Percentiles rank a stretch among this genome's conserved stretches.
These are phyloP conservation scores for Spinus olivaceus DNA, from an alignment of 2,797 vertebrate species.

Conservation along the genomic window DNA sequence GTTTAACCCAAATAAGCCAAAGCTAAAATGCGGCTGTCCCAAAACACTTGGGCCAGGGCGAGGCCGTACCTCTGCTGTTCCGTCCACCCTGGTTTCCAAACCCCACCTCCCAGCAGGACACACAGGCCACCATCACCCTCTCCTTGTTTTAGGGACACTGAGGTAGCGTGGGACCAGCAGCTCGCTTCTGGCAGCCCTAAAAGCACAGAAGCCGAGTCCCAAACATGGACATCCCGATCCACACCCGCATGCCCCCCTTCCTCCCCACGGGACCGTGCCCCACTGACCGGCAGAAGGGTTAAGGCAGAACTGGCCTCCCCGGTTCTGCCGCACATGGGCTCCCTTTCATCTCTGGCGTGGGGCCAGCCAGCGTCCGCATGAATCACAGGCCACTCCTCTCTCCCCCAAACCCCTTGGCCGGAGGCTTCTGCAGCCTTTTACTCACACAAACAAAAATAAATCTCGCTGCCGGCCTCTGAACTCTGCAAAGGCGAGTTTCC, in stretches of 20 bases:
- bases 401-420: conserved; percentile 62
- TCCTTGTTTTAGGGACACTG: not conserved
- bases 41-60: fast-evolving
- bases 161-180: not conserved
- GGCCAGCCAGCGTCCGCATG: conserved; percentile 69
- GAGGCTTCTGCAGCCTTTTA: conserved; percentile 79
- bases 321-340: conserved; percentile 60
- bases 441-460: conserved; percentile 82
- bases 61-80: not conserved
- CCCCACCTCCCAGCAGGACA: not conserved
- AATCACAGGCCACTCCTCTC: conserved; percentile 68
- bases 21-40: fast-evolving
- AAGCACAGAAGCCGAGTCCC: fast-evolving
- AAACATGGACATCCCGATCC: fast-evolving
- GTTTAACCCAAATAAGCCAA: not conserved
- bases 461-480: conserved; percentile 80
- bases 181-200: fast-evolving
- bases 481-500: conserved; percentile 76
- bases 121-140: fast-evolving
- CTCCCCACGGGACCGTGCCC: not conserved
- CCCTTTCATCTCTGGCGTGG: conserved; percentile 57
- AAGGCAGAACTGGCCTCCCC: conserved; percentile 54
- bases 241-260: not conserved
- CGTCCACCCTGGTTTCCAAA: fast-evolving
- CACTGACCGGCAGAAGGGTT: conserved; percentile 22